These are phyloP conservation scores for Zophobas morio DNA, from an alignment of 1,140 invertebrate species.

Conservation along the genomic window DNA sequence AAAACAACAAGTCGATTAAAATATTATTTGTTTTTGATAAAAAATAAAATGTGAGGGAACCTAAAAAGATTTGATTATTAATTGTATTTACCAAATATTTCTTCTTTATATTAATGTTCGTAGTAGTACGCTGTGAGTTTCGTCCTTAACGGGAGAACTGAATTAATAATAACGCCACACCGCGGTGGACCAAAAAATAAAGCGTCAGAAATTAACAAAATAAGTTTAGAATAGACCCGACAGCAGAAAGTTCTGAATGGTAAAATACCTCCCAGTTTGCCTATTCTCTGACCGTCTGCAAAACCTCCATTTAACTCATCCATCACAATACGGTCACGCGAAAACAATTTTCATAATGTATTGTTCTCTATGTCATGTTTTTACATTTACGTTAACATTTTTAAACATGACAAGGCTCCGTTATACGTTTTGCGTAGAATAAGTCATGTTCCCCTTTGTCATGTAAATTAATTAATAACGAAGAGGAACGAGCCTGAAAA, in stretches of 20 bases:
- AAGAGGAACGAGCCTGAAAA: conserved; percentile 16
- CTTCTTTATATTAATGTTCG: too few relatives aligned
- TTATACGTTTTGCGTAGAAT: conserved; percentile 23
- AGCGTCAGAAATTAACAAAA: conserved; percentile 4
- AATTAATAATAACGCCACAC: background rate
- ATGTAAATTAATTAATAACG: conserved; percentile 36
- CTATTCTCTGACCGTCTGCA: conserved; percentile 21
- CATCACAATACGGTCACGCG: conserved; percentile 45
- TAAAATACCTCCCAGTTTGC: conserved; percentile 7
- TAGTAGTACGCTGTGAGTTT: too few relatives aligned
- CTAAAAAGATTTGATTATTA: too few relatives aligned
- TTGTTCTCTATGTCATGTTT: conserved; percentile 27
- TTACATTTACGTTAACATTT: conserved; percentile 32
- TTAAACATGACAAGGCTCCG: conserved; percentile 25
- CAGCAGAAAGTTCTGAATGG: background rate
- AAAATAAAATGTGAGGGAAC: too few relatives aligned
- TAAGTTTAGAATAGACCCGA: conserved; percentile 2
- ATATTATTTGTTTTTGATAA: too few relatives aligned
- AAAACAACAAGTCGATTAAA: too few relatives aligned
- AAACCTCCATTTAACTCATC: conserved; percentile 40
- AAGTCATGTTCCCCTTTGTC: conserved; percentile 28
- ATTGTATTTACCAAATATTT: too few relatives aligned
- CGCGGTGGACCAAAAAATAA: background rate
- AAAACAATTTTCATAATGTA: conserved; percentile 43
- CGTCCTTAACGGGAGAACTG: background rate